Percentiles rank a stretch among this genome's conserved stretches.
Evolutionary conservation across 2,797 vertebrate species (phyloP).

Genomic region (Pipistrellus pygmaeus): DNA sequence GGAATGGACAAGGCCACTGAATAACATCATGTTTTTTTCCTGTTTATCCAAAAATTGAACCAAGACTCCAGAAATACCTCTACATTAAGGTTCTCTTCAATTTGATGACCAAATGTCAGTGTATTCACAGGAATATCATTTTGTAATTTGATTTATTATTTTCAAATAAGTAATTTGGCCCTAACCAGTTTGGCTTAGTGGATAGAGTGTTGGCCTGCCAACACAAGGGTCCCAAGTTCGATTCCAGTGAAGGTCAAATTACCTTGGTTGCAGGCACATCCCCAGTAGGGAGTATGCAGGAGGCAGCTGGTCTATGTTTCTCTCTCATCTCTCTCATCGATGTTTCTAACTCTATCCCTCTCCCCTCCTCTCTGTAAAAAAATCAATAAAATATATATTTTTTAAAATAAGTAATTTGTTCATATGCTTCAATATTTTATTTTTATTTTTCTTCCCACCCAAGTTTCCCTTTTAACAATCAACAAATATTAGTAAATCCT

Average conservation of each 20-base stretch:
- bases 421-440: neutral
- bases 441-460: neutral
- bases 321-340: too few species aligned
- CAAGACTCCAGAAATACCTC: neutral
- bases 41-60: conserved; percentile 24
- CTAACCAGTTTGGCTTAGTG: too few species aligned
- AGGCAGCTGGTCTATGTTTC: too few species aligned
- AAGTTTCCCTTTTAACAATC: neutral
- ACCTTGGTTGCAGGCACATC: too few species aligned
- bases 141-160: conserved; percentile 21
- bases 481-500: conserved; percentile 41
- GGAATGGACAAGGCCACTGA: neutral
- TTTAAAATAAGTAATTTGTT: neutral
- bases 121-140: neutral
- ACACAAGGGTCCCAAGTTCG: too few species aligned
- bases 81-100: conserved; percentile 16
- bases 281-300: too few species aligned
- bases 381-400: too few species aligned
- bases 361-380: too few species aligned
- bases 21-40: neutral
- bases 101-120: neutral
- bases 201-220: too few species aligned
- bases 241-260: too few species aligned
- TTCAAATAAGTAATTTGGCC: neutral
- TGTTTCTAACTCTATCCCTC: too few species aligned